Evolutionary conservation across 2,797 vertebrate genomes (phyloP).

Genomic region (Salarias fasciatus): DNA sequence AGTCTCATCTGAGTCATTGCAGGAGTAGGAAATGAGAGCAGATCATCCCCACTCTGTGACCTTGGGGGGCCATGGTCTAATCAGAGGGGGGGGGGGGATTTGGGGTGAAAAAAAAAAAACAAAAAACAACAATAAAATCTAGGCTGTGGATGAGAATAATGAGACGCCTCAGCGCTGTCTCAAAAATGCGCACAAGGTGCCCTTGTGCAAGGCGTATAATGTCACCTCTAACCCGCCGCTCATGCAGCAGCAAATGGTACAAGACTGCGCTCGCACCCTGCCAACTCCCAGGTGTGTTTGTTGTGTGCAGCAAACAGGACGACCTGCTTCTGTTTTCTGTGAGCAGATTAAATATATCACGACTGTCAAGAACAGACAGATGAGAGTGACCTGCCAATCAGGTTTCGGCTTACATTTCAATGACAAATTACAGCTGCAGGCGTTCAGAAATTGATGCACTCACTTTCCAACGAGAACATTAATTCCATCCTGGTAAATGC

Average conservation of each 20-base stretch:
- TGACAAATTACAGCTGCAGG: background rate
- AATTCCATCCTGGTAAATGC: no score
- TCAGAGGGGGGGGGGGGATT: conserved; percentile 9
- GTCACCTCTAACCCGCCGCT: conserved; percentile 53
- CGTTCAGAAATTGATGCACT: conserved; percentile 4
- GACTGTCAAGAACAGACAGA: conserved; percentile 9
- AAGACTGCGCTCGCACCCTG: conserved; percentile 28
- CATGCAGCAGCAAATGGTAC: conserved; percentile 45
- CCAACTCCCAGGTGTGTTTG: conserved; percentile 43
- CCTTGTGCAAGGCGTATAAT: conserved; percentile 42
- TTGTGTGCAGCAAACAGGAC: conserved; percentile 23
- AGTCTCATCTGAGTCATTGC: conserved; percentile 65
- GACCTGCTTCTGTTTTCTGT: conserved; percentile 33
- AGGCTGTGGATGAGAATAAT: background rate
- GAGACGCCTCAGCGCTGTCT: conserved; percentile 26
- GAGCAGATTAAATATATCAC: conserved; percentile 9
- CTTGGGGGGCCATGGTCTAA: conserved; percentile 62
- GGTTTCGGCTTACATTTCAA: conserved; percentile 2
- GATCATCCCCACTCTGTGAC: conserved; percentile 62
- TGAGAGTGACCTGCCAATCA: conserved; percentile 8
- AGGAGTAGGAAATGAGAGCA: conserved; percentile 44
- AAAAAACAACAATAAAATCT: no score
- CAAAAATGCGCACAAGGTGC: conserved; percentile 45
- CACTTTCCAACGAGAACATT: background rate
- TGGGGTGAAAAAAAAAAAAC: background rate